Conservation (phyloP, 2,888 invertebrate genomes). For the Drosophila meridionalis region DNA sequence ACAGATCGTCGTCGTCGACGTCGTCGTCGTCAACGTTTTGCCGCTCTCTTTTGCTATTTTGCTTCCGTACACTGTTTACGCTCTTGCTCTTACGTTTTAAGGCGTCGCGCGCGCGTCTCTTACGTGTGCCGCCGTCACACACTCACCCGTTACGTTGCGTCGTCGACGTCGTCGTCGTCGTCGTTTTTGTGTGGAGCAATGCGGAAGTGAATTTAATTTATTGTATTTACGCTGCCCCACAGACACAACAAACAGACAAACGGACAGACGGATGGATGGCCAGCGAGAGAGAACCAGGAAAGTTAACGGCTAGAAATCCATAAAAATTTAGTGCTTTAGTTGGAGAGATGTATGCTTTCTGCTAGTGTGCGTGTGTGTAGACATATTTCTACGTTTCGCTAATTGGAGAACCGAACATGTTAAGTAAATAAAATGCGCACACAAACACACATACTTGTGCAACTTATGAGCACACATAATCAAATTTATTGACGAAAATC, state of each 20-base stretch:
- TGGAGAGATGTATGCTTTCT: conserved; percentile 34
- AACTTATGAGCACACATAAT: conserved; percentile 28
- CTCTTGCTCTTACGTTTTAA: conserved; percentile 65
- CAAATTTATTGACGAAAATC: conserved; percentile 60
- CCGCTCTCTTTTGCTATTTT: conserved; percentile 54
- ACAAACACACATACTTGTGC: conserved; percentile 8
- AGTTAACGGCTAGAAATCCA: conserved; percentile 62
- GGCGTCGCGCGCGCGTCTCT: conserved; percentile 37
- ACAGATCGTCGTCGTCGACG: conserved; percentile 55
- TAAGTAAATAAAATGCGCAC: conserved; percentile 56
- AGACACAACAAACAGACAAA: conserved; percentile 36
- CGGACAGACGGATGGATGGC: conserved; percentile 21
- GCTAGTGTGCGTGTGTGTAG: conserved; percentile 16
- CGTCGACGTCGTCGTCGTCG: conserved; percentile 5
- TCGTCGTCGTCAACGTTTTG: conserved; percentile 25
- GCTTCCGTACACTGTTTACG: conserved; percentile 65
- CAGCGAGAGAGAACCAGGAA: conserved; percentile 68
- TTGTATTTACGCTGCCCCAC: conserved; percentile 77
- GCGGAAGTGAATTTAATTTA: conserved; percentile 85
- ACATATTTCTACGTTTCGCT: conserved; percentile 62
- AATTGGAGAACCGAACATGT: conserved; percentile 66
- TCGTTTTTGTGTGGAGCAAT: conserved; percentile 84
- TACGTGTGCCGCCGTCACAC: conserved; percentile 51
- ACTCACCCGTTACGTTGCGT: conserved; percentile 67
- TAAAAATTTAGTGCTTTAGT: conserved; percentile 47